Percentiles rank a stretch among this genome's conserved stretches.
Conservation (phyloP, 2,113 vertebrate species). For the Chascanopsetta lugubris region DNA sequence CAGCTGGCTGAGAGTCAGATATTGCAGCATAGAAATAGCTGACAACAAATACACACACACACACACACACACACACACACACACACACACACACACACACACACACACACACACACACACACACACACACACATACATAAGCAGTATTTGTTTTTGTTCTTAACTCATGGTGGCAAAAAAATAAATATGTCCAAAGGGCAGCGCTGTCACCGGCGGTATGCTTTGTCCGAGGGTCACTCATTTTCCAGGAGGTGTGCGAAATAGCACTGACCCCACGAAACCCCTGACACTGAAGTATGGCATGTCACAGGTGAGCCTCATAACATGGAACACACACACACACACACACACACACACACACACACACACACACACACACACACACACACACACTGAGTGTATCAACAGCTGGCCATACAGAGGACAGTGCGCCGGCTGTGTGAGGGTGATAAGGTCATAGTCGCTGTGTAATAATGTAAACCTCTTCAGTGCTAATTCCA, state of each 20-base stretch:
- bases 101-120: conserved; percentile 15
- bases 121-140: conserved; percentile 6
- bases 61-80: conserved; percentile 17
- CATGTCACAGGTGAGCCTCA: conserved; percentile 74
- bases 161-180: conserved; percentile 10
- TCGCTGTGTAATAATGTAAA: not conserved
- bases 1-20: conserved; percentile 10
- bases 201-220: conserved; percentile 20
- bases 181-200: conserved; percentile 30
- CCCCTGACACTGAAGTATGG: conserved; percentile 68
- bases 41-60: conserved; percentile 22
- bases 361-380: not conserved
- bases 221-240: conserved; percentile 63
- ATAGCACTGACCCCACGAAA: conserved; percentile 73
- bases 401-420: conserved; percentile 46
- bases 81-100: conserved; percentile 13
- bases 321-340: conserved; percentile 49
- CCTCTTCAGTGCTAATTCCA: not conserved
- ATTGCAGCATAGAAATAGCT: conserved; percentile 15
- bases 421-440: conserved; percentile 19
- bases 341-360: conserved; percentile 24
- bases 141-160: too few species aligned
- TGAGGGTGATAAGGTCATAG: conserved; percentile 4
- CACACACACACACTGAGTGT: not conserved
- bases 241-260: conserved; percentile 77